A percentile compares a stretch with the other conserved stretches of the same genome.
Conservation (phyloP, 1,140 invertebrate species). For the Odontomachus brunneus region DNA sequence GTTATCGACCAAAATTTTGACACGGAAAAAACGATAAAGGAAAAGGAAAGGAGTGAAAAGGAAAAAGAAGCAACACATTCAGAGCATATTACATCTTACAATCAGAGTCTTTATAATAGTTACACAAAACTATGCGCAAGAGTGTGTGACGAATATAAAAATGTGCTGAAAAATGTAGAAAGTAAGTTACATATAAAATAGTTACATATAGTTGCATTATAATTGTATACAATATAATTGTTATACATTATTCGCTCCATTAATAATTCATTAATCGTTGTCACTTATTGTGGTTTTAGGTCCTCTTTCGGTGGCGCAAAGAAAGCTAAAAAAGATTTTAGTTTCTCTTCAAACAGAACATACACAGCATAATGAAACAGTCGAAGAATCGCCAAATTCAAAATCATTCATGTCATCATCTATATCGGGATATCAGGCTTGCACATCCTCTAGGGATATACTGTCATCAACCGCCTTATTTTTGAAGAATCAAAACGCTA, state of each 20-base stretch:
- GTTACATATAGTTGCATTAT: no score
- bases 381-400: neutral
- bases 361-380: no score
- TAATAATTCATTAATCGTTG: neutral
- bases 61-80: neutral
- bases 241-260: neutral
- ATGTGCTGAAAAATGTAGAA: neutral
- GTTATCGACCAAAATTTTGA: no score
- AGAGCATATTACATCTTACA: neutral
- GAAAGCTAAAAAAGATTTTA: neutral
- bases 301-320: conserved; percentile 7
- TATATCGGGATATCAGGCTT: conserved; percentile 17
- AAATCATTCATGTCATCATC: neutral
- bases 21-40: neutral
- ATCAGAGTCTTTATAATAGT: neutral
- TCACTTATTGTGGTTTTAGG: conserved; percentile 17
- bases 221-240: neutral
- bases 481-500: neutral
- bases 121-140: neutral
- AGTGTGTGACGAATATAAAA: neutral
- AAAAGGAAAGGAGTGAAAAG: neutral
- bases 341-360: neutral
- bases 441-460: neutral
- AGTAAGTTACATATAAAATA: conserved; percentile 2
- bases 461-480: conserved; percentile 5